Evolutionary conservation across 2,113 vertebrate species (phyloP).

Genomic region (Eleginops maclovinus): DNA sequence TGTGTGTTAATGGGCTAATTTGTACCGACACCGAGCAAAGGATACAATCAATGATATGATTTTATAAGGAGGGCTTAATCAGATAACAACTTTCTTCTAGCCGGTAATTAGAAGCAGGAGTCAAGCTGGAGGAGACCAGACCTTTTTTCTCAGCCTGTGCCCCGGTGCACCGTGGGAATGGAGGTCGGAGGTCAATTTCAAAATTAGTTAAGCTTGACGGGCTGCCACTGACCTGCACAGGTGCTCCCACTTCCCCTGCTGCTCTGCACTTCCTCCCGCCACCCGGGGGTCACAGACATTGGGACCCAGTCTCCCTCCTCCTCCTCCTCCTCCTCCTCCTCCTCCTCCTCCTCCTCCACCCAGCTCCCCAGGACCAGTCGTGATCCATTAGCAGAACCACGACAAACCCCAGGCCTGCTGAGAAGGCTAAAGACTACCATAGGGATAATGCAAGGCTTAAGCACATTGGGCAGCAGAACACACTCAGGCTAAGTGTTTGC

Average conservation of each 20-base stretch:
- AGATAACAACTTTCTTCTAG: conserved; percentile 88
- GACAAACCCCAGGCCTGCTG: conserved; percentile 62
- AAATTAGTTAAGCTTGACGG: conserved; percentile 93
- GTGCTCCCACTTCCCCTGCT: conserved; percentile 86
- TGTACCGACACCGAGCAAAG: conserved; percentile 89
- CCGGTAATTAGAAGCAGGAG: conserved; percentile 93
- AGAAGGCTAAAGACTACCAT: conserved; percentile 57
- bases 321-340: no score
- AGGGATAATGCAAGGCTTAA: conserved; percentile 47
- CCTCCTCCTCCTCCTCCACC: conserved; percentile 7
- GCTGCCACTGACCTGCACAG: conserved; percentile 89
- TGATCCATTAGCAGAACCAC: conserved; percentile 70
- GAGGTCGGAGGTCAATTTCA: conserved; percentile 87
- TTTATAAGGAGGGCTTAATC: conserved; percentile 84
- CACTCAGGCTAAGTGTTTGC: conserved; percentile 38
- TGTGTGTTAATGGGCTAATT: conserved; percentile 86
- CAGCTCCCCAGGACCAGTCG: conserved; percentile 55
- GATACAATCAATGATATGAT: conserved; percentile 87
- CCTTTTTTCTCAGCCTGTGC: conserved; percentile 61
- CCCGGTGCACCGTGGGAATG: conserved; percentile 85
- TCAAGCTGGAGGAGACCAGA: conserved; percentile 63
- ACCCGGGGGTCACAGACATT: conserved; percentile 64
- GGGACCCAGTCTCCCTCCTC: conserved; percentile 36
- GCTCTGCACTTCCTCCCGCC: conserved; percentile 86
- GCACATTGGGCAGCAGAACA: conserved; percentile 27